A percentile compares a stretch with the other conserved stretches of the same genome.
Evolutionary conservation across 2,797 vertebrate genomes (phyloP).

Genomic region (Denticeps clupeoides): DNA sequence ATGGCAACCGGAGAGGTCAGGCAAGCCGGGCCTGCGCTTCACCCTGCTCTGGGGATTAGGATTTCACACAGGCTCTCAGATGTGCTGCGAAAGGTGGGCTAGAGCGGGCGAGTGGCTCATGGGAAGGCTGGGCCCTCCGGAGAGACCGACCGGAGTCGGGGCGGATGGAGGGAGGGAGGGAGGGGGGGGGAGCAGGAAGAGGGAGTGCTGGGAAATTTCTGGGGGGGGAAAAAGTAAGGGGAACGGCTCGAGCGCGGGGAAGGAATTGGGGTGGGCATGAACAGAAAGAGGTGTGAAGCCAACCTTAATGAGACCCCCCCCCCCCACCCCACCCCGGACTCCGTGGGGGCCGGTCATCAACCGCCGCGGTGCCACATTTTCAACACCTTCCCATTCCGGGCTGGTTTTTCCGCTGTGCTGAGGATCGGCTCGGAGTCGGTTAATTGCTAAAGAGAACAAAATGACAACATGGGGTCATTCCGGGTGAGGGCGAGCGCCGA

Average conservation of each 20-base stretch:
- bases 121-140: constrained; percentile 46
- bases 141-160: constrained; percentile 30
- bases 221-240: constrained; percentile 45
- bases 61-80: constrained; percentile 82
- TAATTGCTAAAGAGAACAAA: neutral
- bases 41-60: constrained; percentile 95
- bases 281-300: constrained; percentile 32
- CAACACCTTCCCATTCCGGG: constrained; percentile 1
- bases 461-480: constrained; percentile 31
- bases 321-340: no score
- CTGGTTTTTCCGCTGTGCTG: constrained; percentile 20
- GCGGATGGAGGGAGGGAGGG: no score
- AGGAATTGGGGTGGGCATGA: constrained; percentile 31
- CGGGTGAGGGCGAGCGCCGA: constrained; percentile 37
- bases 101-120: constrained; percentile 46
- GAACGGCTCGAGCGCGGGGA: constrained; percentile 2
- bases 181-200: constrained; percentile 1
- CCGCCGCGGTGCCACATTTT: constrained; percentile 15
- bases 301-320: constrained; percentile 39
- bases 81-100: constrained; percentile 70
- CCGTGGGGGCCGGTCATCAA: no score
- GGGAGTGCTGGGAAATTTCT: constrained; percentile 55
- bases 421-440: constrained; percentile 4
- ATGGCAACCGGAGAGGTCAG: constrained; percentile 98
- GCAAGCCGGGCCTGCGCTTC: constrained; percentile 94